Evolutionary conservation across 2,113 vertebrate genomes (phyloP), one percentile per base, ranked within the genome.

Genomic region (Isurus oxyrinchus): DNA sequence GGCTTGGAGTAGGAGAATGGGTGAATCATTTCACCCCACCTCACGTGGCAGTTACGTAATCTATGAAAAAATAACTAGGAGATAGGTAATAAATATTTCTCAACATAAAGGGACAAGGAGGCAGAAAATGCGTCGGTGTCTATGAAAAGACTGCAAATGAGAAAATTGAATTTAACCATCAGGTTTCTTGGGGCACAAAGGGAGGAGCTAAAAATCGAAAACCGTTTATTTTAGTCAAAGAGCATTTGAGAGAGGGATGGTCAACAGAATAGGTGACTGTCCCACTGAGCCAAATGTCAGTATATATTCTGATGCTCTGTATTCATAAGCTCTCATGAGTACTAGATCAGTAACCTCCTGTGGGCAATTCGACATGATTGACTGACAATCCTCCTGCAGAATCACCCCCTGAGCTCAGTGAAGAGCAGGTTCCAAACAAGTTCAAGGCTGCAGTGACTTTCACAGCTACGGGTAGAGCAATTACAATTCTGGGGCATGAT

Each of bases 371-470:
- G 81, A 44, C 81, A 84, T 49, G 81, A 84, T 84, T 84, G 81
- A 84, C 81, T 84, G 19, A 44, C 81, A 49, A 44, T 6, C 16
- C 81, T 84, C 81, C 81, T 49, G 40, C 40, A 44, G 49, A 84
- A 84, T 84, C 40, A 23, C 40, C 81, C 40, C 40, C 40, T 84
- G 81, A 84, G 49, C 16, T 35, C 88, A 35, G 88, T 59, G 57
- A 0, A 59, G 55, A 35, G 88, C 55, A 14, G 14, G 27, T 91
- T 35, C 55, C 88, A 59, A 91, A 91, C 55, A 59, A n/a, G 55
- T 91, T 91, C 53, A 91, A n/a, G 88, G 3, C 88, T 91, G 55
- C 88, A 91, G 27, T 91, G 88, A 59, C 53, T 59, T 91, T 57
- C 55, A 59, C 55, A 35, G 88, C 55, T 59, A 59, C 55, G 19